Evolutionary conservation across 2,888 invertebrate species (phyloP), one percentile per base, ranked within the genome.

Genomic region (Tetragonula carbonaria): DNA sequence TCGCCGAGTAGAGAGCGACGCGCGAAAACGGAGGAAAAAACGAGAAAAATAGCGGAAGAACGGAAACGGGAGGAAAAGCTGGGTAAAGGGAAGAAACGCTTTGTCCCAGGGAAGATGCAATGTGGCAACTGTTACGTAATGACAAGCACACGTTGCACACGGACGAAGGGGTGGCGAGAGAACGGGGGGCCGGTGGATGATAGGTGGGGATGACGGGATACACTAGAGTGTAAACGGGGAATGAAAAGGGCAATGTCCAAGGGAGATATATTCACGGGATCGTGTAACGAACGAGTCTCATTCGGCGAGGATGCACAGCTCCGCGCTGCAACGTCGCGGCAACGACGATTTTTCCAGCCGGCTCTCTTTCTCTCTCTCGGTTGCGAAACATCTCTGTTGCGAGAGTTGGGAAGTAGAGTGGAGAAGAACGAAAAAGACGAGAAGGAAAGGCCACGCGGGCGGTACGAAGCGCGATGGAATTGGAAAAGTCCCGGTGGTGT

Each of bases 41-140:
- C 28, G 28, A 28, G 28, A 59, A 13, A 62, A 45, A 33, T 53
- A 33, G 70, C 78, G 75, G 68, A 55, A 66, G 74, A 51, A 13
- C 45, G 16, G 68, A 45, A 59, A 23, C 18, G 53, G 4, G 18
- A 53, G 4, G 18, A 53, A 18, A 53, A 5, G 14, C 16, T 6
- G 16, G 0, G 5, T 3, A 53, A 86, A 76, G 62, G 65, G 70
- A 73, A 68, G 28, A 18, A 28, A 62, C 62, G 74, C 73, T 55
- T 51, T 51, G 74, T 78, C 70, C 77, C 73, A 66, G 45, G 8
- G 76, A 85, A 78, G 80, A 80, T 62, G 80, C 78, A 84, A 79
- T 80, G 74, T 78, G 71, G 66, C 76, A 81, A 82, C 80, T 76
- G 83, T 90, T 89, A 87, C 85, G 83, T 88, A 90, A 90, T 70